Conservation (phyloP, 2,888 invertebrate genomes). For the Acrocyrtus sp. region DNA sequence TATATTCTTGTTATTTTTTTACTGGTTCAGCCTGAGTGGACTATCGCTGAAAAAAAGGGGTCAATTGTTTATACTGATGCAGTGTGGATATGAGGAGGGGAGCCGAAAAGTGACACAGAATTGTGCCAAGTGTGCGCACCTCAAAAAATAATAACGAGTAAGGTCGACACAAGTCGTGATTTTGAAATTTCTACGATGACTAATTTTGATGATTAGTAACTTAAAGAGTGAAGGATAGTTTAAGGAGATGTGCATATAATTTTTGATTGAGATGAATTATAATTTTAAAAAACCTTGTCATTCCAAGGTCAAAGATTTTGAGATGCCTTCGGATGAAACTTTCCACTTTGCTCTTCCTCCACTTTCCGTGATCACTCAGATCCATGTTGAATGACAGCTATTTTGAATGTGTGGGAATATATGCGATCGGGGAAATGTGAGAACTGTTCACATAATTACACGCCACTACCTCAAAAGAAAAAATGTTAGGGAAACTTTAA, state of each 20-base stretch:
- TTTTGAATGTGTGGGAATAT: neutral
- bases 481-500: too few relatives aligned
- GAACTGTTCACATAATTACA: too few relatives aligned
- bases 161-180: neutral
- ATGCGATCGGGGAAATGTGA: too few relatives aligned
- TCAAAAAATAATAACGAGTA: neutral
- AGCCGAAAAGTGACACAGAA: too few relatives aligned
- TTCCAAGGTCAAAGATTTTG: conserved; percentile 48
- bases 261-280: neutral
- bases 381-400: conserved; percentile 28
- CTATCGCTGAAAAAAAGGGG: conserved; percentile 18
- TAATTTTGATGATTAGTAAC: too few relatives aligned
- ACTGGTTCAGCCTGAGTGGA: too few relatives aligned
- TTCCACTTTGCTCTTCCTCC: conserved; percentile 61
- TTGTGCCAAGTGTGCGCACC: too few relatives aligned
- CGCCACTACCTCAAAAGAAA: too few relatives aligned
- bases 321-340: conserved; percentile 61
- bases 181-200: neutral
- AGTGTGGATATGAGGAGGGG: too few relatives aligned
- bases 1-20: neutral
- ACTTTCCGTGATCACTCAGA: conserved; percentile 54
- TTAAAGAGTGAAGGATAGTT: too few relatives aligned
- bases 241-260: too few relatives aligned
- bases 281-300: conserved; percentile 51
- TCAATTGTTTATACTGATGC: too few relatives aligned